Base-by-base conservation (phyloP, 2,797 vertebrate species). In the Microhierax caerulescens region DNA sequence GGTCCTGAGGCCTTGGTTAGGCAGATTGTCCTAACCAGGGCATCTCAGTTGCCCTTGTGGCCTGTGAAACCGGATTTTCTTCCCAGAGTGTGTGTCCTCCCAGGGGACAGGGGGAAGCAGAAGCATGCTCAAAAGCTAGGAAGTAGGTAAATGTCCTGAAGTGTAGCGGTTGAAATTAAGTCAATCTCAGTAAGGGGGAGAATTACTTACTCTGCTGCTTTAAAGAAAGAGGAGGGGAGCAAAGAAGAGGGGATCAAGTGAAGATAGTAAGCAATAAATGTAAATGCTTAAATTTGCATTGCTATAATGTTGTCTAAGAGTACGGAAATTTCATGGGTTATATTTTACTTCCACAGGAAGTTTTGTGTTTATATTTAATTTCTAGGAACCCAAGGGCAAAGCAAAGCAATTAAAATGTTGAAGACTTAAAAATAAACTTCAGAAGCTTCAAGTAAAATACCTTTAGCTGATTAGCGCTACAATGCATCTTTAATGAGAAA, bases 401-500 rank as follows among this genome's bases (percentile, higher is more conserved):
- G 67, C 51, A 91, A 91, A 92, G 76, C 87, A 96, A 96, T 97
- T 97, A 96, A 93, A 91, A 88, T 84, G 60, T 79, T 78, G 68
- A 92, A 94, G 92, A 91, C 90, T 95, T 97, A 91, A 93, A 95
- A 94, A 95, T 95, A 95, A 96, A 95, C 60, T 89, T 92, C 86
- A 92, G 77, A 91, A 76, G 80, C 72, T 85, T 95, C 80, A 92
- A 93, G 88, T 80, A 77, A 97, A 96, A 96, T 96, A 96, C 93
- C 74, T 95, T 95, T 79, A 95, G 92, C 92, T 95, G 93, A 92
- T 97, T 95, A 96, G 80, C 54, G 32, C 78, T 93, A 95, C 83
- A 95, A 92, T 90, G 88, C 80, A 89, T 96, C 60, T 95, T 93
- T 96, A 97, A 96, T 97, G 88, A 96, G 93, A 96, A 97, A 95